Evolutionary conservation across 2,888 invertebrate genomes (phyloP), one percentile per base, ranked within the genome.

Genomic region (Eupeodes luniger): DNA sequence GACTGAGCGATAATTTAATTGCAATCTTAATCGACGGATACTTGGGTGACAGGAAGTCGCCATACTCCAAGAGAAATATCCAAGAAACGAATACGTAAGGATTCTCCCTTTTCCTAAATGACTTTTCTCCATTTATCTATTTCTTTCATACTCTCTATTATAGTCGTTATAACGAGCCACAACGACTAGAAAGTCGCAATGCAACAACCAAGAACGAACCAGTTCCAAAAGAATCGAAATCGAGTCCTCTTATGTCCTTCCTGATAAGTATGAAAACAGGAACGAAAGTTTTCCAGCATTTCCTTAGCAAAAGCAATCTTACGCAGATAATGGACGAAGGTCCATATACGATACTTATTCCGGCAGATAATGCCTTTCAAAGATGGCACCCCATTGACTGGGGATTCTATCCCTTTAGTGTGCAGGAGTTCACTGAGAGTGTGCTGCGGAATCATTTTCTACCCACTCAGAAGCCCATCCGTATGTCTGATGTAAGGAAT

Each of bases 361-460:
- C 96, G 75, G 95, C 95, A 78, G 95, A 96, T 92, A 95, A 95
- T 91, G 96, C 96, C 82, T 96, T 96, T 91, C 95, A 95, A 91
- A 93, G 95, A 88, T 96, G 95, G 95, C 95, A 96, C 92, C 96
- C 96, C 78, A 96, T 96, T 90, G 96, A 96, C 92, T 96, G 96
- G 95, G 96, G 96, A 64, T 96, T 96, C 93, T 96, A 96, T 92
- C 96, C 96, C 5, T 96, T 96, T 91, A 95, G 95, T 90, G 95
- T 96, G 70, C 95, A 95, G 55, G 95, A 95, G 91, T 95, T 95
- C 91, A 95, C 95, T 14, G 95, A 95, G 91, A 94, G 94, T 91
- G 94, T 95, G 78, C 94, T 95, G 90, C 94, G 95, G 89, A 95
- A 95, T 92, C 95, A 95, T 91, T 95, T 95, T 91, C 93, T 95